phyloP scores from a whole-genome alignment of 2,113 vertebrate genomes.

The Megatriorchis doriae region DNA sequence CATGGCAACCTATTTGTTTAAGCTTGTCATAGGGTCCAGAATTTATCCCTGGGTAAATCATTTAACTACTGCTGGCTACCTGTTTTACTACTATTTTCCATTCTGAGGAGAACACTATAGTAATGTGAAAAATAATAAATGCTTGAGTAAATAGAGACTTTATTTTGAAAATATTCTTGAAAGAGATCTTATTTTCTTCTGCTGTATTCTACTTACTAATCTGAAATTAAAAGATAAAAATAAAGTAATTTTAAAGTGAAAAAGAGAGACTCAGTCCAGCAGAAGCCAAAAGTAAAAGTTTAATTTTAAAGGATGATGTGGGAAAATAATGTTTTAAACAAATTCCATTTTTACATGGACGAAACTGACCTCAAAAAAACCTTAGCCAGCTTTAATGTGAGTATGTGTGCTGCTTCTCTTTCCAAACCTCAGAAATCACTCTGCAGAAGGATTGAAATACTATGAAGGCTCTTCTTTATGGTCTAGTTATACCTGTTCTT shows the following conservation, averaged over 20 bases:
- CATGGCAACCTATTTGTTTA: background rate
- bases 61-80: background rate
- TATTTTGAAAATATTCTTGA: background rate
- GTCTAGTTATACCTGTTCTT: background rate
- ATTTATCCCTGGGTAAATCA: background rate
- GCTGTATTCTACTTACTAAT: fast-evolving
- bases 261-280: background rate
- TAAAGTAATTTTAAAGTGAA: background rate
- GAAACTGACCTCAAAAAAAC: background rate
- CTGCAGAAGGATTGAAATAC: background rate
- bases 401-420: background rate
- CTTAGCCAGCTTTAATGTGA: background rate
- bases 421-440: background rate
- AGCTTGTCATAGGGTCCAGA: background rate
- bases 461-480: background rate
- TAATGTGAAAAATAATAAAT: background rate
- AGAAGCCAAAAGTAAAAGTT: background rate
- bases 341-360: background rate
- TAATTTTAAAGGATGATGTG: background rate
- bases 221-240: background rate
- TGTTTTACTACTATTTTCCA: background rate
- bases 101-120: background rate
- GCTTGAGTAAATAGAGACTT: background rate
- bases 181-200: background rate
- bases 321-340: background rate